A percentile compares a stretch with the other conserved stretches of the same genome.
phyloP scores from a whole-genome alignment of 37 sponge, comb jelly and placozoan species.

The Ianthella basta region DNA sequence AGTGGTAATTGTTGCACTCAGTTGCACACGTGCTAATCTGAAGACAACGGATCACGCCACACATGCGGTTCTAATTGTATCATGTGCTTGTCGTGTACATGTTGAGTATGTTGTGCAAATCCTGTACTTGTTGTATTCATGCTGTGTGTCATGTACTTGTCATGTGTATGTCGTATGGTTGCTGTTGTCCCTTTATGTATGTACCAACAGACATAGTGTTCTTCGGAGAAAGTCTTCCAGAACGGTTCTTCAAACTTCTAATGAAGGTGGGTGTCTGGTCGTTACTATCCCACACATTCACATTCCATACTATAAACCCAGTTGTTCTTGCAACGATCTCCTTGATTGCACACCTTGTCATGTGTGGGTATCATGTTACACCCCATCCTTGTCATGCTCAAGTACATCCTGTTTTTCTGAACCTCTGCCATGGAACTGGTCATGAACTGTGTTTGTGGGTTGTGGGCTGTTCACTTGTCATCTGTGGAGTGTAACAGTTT shows the following conservation, averaged over 20 bases:
- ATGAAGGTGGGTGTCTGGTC: slow-evolving; percentile 11
- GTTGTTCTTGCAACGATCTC: neutral
- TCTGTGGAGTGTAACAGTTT: too few relatives aligned
- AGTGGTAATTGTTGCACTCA: neutral
- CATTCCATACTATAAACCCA: too few relatives aligned
- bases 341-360: neutral
- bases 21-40: neutral
- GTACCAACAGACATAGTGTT: slow-evolving; percentile 87
- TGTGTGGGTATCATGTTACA: too few relatives aligned
- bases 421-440: too few relatives aligned
- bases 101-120: too few relatives aligned
- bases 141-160: neutral
- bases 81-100: too few relatives aligned
- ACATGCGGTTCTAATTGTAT: neutral
- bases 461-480: too few relatives aligned
- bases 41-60: too few relatives aligned
- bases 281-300: neutral
- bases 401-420: too few relatives aligned
- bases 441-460: too few relatives aligned
- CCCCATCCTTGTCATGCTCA: too few relatives aligned
- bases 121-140: too few relatives aligned
- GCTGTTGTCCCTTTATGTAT: neutral
- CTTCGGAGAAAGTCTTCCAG: slow-evolving; percentile 90
- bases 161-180: neutral
- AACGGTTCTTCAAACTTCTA: slow-evolving; percentile 58